Evolutionary conservation across 2,113 vertebrate species (phyloP).

Genomic region (Sakesphorus luctuosus): DNA sequence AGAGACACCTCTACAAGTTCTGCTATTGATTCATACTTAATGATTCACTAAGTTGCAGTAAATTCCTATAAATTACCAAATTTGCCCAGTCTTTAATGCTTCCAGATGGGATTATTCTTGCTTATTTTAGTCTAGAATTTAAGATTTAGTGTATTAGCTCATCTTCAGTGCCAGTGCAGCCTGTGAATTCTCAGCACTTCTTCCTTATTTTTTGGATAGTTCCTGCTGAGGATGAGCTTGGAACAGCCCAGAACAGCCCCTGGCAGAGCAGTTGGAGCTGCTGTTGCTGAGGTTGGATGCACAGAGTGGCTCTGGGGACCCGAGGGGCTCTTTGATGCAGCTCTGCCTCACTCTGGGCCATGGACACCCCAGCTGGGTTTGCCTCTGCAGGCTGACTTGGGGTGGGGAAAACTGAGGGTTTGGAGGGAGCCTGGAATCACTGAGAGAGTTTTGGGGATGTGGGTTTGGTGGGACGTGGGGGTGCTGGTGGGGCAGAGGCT

Average conservation of each 20-base stretch:
- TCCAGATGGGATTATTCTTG: neutral
- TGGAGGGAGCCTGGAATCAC: neutral
- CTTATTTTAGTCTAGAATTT: neutral
- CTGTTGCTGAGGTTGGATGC: neutral
- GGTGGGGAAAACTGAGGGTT: neutral
- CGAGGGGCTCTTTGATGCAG: neutral
- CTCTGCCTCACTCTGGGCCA: neutral
- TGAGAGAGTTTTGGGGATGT: neutral
- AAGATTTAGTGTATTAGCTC: neutral
- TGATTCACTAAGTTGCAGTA: neutral
- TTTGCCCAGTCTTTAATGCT: neutral
- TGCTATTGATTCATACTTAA: neutral
- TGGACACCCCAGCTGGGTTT: neutral
- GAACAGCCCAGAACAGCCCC: neutral
- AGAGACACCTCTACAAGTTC: neutral
- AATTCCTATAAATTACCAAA: neutral
- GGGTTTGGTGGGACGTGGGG: neutral
- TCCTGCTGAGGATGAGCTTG: neutral
- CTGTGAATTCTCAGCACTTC: neutral
- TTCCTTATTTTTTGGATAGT: neutral
- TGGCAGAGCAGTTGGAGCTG: neutral
- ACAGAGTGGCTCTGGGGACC: neutral
- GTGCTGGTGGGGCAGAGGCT: neutral
- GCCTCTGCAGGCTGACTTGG: neutral
- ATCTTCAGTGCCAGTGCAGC: neutral